Evolutionary conservation across 2,797 vertebrate species (phyloP).

Genomic region (Hyperoplus immaculatus): DNA sequence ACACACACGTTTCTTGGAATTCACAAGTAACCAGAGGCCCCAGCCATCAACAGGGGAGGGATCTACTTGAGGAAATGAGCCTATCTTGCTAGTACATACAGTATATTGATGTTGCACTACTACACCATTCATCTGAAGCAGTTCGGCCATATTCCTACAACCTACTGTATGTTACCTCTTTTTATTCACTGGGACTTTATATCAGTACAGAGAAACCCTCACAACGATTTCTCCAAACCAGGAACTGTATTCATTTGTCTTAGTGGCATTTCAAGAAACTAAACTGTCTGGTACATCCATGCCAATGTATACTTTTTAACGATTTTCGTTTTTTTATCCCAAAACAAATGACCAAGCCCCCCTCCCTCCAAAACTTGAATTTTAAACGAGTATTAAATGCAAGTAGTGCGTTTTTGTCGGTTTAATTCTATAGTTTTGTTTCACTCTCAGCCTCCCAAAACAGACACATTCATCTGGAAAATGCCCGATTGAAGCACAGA

Average conservation of each 20-base stretch:
- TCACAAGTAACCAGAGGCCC: conserved; percentile 16
- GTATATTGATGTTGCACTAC: neutral
- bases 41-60: conserved; percentile 18
- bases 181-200: neutral
- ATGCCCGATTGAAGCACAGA: neutral
- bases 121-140: neutral
- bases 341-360: too few relatives aligned
- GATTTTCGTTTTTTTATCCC: too few relatives aligned
- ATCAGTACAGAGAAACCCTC: neutral
- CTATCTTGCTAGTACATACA: neutral
- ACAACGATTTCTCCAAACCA: neutral
- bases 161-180: neutral
- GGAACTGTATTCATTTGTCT: neutral
- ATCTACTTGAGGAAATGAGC: neutral
- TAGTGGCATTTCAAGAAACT: neutral
- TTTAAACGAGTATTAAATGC: too few relatives aligned
- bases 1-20: neutral
- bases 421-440: too few relatives aligned
- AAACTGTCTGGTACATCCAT: too few relatives aligned
- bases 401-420: too few relatives aligned
- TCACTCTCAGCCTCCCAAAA: too few relatives aligned
- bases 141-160: neutral
- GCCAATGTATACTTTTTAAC: too few relatives aligned
- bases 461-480: neutral
- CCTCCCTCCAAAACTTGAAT: too few relatives aligned